Base-by-base conservation (phyloP, 2,113 vertebrate genomes). In the Lepus americanus region DNA sequence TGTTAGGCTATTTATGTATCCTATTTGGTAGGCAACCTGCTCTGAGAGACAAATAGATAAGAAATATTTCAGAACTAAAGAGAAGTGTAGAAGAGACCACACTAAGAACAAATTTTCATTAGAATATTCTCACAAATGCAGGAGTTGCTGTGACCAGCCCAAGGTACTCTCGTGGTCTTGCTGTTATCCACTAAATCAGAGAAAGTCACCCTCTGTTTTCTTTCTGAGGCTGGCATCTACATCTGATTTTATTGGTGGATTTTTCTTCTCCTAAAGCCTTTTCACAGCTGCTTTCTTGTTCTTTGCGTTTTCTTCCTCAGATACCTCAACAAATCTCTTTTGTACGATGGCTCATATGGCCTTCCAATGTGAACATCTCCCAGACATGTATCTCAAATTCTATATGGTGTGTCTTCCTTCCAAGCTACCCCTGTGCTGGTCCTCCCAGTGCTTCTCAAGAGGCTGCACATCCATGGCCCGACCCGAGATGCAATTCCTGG, bases 101-200 rank as follows among this genome's bases (percentile, higher is more conserved):
- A 5, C 53, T 22, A 76, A 63, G 33, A 44, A 44, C 19, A 20
- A 2, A 33, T 67, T 77, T 91, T 69, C 39, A 31, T 22, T 8
- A 11, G 9, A 9, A 1, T 23, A 16, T 70, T 72, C 61, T 69
- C 13, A 36, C 6, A 9, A 19, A 31, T 23, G 44, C 23, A 16
- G 17, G 25, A 91, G 44, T 53, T 10, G 33, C 31, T 66, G 3
- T 8, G 53, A 63, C 2, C 27, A 88, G 31, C 20, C 14, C 6
- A 0, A 2, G 14, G 14, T 25, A 0, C 11, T 6, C 44, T 29
- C 4, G 6, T 14, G 17, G 33, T 36, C 51, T 73, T 1, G 0
- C 8, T 44, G 76, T 70, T 17, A 12, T 76, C 29, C 33, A 23
- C n/a, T 17, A 0, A 8, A 1, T 2, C 22, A 17, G 19, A 61